Conservation (phyloP, 2,797 vertebrate genomes). For the Harpagifer antarcticus region DNA sequence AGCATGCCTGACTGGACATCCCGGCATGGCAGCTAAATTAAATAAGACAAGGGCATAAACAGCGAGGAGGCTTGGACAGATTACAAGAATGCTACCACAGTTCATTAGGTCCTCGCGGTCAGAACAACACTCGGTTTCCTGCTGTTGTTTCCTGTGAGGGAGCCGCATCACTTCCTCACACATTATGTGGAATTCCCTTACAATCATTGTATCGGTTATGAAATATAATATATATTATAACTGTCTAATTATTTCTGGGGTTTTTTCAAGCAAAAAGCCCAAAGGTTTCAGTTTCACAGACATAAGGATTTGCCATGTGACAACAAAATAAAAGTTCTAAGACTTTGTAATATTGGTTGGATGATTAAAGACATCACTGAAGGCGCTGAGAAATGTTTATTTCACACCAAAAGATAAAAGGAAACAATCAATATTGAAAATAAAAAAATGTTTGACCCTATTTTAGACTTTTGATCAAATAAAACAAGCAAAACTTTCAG, state of each 20-base stretch:
- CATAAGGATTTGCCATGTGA: background rate
- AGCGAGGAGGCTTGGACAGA: slow-evolving; percentile 26
- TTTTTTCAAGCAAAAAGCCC: background rate
- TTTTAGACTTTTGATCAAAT: background rate
- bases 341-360: background rate
- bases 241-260: background rate
- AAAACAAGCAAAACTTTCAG: background rate
- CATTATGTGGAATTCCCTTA: slow-evolving; percentile 33
- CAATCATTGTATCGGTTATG: background rate
- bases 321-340: too few species aligned
- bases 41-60: slow-evolving; percentile 62
- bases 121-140: slow-evolving; percentile 58
- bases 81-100: slow-evolving; percentile 37
- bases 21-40: slow-evolving; percentile 49
- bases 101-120: slow-evolving; percentile 48
- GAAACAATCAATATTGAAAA: background rate
- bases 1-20: slow-evolving; percentile 51
- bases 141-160: slow-evolving; percentile 65
- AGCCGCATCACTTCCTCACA: slow-evolving; percentile 36
- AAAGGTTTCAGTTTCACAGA: background rate
- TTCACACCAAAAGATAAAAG: too few species aligned
- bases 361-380: background rate
- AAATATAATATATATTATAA: background rate
- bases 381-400: background rate
- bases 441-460: background rate